phyloP scores from a whole-genome alignment of 2,113 vertebrate species.

The Egretta garzetta region DNA sequence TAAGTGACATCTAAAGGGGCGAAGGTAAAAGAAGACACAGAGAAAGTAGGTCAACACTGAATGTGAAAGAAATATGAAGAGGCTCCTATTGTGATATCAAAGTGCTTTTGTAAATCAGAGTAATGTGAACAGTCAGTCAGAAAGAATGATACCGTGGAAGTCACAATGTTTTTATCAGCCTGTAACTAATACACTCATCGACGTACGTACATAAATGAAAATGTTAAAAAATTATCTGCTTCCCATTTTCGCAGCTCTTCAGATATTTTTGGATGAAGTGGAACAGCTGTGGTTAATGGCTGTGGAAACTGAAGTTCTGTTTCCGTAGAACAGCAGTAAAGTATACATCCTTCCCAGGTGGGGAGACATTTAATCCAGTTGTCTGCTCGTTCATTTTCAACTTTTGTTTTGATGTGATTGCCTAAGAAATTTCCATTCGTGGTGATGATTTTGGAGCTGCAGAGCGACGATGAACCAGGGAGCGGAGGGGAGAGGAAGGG shows the following conservation, averaged over 20 bases:
- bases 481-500: too few relatives aligned
- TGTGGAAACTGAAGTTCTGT: not conserved
- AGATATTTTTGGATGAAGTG: not conserved
- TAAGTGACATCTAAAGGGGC: not conserved
- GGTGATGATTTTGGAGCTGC: not conserved
- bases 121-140: not conserved
- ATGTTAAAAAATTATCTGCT: not conserved
- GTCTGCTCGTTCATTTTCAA: not conserved
- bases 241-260: not conserved
- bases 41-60: conserved; percentile 24
- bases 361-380: not conserved
- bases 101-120: not conserved
- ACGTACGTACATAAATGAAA: not conserved
- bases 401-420: not conserved
- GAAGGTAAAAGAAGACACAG: not conserved
- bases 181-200: not conserved
- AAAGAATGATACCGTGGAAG: not conserved
- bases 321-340: not conserved
- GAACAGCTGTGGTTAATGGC: not conserved
- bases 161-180: not conserved
- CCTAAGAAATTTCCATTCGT: not conserved
- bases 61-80: not conserved
- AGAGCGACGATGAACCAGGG: not conserved
- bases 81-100: not conserved
- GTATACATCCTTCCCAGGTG: not conserved